Evolutionary conservation across 1,140 invertebrate genomes (phyloP).

Genomic region (Drosophila cardini): DNA sequence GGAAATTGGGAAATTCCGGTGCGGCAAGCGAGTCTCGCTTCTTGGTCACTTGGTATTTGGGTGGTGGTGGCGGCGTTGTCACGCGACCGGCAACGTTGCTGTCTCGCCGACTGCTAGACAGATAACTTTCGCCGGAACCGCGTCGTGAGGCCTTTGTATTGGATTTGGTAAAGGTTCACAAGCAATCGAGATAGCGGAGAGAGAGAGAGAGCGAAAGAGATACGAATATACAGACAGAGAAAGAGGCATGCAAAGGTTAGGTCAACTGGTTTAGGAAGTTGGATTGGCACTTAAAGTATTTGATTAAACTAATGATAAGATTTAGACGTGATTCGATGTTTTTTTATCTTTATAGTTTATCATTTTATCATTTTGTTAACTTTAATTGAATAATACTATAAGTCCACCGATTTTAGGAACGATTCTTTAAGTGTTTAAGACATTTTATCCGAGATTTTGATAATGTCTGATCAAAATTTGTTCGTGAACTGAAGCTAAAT

Average conservation of each 20-base stretch:
- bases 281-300: not conserved
- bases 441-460: too few species aligned
- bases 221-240: conserved; percentile 8
- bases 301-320: not conserved
- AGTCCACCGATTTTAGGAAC: too few species aligned
- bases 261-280: conserved; percentile 4
- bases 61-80: conserved; percentile 86
- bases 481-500: too few species aligned
- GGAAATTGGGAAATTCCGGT: conserved; percentile 85
- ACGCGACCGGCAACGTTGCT: conserved; percentile 85
- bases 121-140: conserved; percentile 88
- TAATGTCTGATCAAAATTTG: too few species aligned
- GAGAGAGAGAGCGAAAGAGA: conserved; percentile 9
- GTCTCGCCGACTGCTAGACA: conserved; percentile 87
- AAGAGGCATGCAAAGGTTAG: conserved; percentile 39
- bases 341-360: too few species aligned
- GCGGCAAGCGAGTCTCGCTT: conserved; percentile 88
- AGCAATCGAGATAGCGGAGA: not conserved
- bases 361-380: too few species aligned
- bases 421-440: too few species aligned
- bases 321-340: too few species aligned
- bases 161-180: not conserved
- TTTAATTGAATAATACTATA: too few species aligned
- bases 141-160: conserved; percentile 85
- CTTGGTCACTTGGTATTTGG: conserved; percentile 88